Conservation (phyloP, 2,113 vertebrate species). For the Nyctereutes procyonoides region DNA sequence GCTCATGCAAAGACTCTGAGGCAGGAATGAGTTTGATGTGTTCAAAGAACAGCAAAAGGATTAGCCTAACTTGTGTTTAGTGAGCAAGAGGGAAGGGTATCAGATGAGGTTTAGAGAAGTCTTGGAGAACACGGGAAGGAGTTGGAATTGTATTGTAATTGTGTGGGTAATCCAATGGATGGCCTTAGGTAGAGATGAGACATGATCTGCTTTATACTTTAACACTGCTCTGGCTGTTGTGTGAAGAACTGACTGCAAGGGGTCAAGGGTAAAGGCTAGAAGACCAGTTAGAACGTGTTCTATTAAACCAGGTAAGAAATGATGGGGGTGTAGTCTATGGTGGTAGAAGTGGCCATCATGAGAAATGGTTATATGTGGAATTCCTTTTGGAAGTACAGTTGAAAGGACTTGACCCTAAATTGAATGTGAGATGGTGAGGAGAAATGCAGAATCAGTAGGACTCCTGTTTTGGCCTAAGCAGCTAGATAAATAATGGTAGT, state of each 20-base stretch:
- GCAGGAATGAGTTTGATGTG: neutral
- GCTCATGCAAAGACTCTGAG: constrained; percentile 6
- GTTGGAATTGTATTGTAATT: neutral
- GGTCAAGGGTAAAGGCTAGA: neutral
- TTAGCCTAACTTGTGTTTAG: neutral
- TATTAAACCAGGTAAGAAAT: constrained; percentile 18
- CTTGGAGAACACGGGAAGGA: neutral
- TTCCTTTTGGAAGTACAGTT: neutral
- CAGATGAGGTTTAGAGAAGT: constrained; percentile 24
- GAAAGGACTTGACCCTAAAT: neutral
- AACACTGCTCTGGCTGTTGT: neutral
- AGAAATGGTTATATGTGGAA: neutral
- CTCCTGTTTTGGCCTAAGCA: neutral
- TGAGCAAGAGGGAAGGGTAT: constrained; percentile 8
- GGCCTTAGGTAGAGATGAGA: neutral
- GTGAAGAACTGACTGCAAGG: neutral
- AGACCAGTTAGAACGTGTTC: neutral
- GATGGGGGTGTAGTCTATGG: neutral
- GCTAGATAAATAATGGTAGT: neutral
- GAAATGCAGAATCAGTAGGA: neutral
- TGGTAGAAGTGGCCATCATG: neutral
- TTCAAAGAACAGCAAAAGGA: neutral
- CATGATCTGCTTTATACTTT: neutral
- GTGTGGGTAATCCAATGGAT: neutral
- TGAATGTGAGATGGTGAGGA: neutral